Evolutionary conservation across 1,140 invertebrate species (phyloP), one percentile per base, ranked within the genome.

Genomic region (Nilaparvata lugens): DNA sequence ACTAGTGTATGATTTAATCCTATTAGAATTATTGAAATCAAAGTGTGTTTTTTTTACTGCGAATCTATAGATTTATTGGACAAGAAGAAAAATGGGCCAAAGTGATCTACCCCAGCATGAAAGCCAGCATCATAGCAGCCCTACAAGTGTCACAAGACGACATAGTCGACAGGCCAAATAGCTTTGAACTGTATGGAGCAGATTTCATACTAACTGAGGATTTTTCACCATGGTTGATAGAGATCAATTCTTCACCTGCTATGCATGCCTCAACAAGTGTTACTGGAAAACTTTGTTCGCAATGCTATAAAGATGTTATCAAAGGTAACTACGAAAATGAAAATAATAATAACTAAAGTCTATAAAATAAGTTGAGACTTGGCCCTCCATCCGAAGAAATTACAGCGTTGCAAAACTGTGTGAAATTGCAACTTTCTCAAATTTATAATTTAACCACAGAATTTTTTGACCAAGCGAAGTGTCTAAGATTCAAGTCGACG

Each of bases 221-320:
- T 71, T 90, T 88, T 65, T 84, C 83, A 52, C 90, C 92, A 0
- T 95, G 91, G 90, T 75, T 96, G 0, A 89, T 97, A 63, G 94
- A 97, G 73, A 95, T 97, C 62, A 96, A 97, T 71, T 94, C 89
- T 11, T 91, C 90, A 74, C 93, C 93, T 0, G 91, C 91, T 68
- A 84, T 97, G 79, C 89, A 89, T 25, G 81, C 87, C 6, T 92
- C 88, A 1, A 95, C 93, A 0, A 89, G 85, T 61, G 90, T 96
- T 0, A 97, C 93, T 0, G 85, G 88, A 0, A 75, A 86, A 57
- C 78, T 97, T 66, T 95, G 93, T 71, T 81, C 86, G 13, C 86
- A 88, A 70, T 91, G 90, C 52, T 79, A 95, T 55, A 91, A 95
- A 71, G 93, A 97, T 76, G 85, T 91, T 0, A 81, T 95, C 43